Percentiles rank a stretch among this genome's conserved stretches.
Conservation (phyloP, 2,113 vertebrate genomes). For the Pagrus major region DNA sequence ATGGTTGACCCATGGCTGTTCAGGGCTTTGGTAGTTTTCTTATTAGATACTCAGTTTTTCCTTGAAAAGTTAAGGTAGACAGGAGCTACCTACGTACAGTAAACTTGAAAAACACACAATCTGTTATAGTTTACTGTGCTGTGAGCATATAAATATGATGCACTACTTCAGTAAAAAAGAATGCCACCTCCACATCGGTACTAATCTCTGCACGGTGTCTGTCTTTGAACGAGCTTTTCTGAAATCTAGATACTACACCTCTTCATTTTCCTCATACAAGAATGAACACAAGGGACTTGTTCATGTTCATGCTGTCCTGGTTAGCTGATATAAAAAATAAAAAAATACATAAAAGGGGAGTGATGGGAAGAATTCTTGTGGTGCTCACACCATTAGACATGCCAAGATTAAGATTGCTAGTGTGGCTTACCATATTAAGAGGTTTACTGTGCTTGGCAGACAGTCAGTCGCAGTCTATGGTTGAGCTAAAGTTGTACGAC, state of each 20-base stretch:
- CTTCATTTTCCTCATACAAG: background rate
- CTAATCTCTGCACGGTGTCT: background rate
- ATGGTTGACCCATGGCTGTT: too few species aligned
- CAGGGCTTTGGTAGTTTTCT: too few species aligned
- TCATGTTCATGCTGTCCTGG: background rate
- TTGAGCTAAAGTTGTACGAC: background rate
- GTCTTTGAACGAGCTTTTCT: background rate
- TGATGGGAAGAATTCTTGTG: background rate
- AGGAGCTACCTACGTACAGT: background rate
- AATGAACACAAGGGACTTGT: background rate
- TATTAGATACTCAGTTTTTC: background rate
- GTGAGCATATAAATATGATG: background rate
- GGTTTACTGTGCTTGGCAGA: background rate
- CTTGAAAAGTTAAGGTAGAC: background rate
- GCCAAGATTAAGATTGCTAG: background rate
- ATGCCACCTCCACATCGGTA: background rate
- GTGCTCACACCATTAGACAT: background rate
- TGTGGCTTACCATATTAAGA: background rate
- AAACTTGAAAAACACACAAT: background rate
- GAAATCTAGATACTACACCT: background rate
- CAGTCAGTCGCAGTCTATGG: background rate
- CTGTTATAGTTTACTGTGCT: background rate
- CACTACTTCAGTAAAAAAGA: background rate
- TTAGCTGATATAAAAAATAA: background rate
- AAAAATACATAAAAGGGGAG: background rate